These are phyloP conservation scores for Trididemnum nubilum DNA, from an alignment of 23 tunicate genomes.

Conservation along the genomic window DNA sequence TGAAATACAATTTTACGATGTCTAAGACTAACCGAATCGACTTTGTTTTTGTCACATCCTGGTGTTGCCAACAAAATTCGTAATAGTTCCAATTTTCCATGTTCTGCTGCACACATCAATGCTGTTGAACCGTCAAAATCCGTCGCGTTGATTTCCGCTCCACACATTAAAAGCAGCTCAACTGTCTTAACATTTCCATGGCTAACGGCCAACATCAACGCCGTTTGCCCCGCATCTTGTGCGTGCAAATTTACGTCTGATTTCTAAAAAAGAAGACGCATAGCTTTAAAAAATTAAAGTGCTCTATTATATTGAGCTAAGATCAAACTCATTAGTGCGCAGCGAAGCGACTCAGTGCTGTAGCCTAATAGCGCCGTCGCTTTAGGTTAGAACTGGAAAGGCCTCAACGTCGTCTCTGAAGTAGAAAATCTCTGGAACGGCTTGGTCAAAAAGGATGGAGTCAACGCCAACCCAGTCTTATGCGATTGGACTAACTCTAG, in stretches of 20 bases:
- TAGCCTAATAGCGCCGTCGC: too few species aligned
- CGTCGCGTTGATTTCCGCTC: conserved; percentile 84
- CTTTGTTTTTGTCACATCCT: conserved; percentile 56
- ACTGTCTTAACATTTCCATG: conserved; percentile 74
- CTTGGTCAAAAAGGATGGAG: too few species aligned
- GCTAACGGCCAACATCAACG: conserved; percentile 93
- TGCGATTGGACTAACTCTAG: too few species aligned
- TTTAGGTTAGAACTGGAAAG: too few species aligned
- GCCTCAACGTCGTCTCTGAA: too few species aligned
- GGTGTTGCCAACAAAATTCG: conserved; percentile 68
- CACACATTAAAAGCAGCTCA: conserved; percentile 60
- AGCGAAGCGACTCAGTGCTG: too few species aligned
- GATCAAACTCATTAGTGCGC: too few species aligned
- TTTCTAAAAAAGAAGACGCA: conserved; percentile 55
- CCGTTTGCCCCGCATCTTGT: conserved; percentile 93
- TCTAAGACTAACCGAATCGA: conserved; percentile 81
- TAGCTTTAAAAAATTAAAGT: too few species aligned
- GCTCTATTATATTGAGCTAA: too few species aligned
- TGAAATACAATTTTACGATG: too few species aligned
- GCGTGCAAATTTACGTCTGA: conserved; percentile 86
- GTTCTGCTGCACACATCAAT: conserved; percentile 98
- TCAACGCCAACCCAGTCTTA: too few species aligned
- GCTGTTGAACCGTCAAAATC: conserved; percentile 99
- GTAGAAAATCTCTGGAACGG: too few species aligned
- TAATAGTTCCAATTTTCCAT: conserved; percentile 73